phyloP scores from a whole-genome alignment of 2,797 vertebrate genomes.

The Toxotes lorentzi region DNA sequence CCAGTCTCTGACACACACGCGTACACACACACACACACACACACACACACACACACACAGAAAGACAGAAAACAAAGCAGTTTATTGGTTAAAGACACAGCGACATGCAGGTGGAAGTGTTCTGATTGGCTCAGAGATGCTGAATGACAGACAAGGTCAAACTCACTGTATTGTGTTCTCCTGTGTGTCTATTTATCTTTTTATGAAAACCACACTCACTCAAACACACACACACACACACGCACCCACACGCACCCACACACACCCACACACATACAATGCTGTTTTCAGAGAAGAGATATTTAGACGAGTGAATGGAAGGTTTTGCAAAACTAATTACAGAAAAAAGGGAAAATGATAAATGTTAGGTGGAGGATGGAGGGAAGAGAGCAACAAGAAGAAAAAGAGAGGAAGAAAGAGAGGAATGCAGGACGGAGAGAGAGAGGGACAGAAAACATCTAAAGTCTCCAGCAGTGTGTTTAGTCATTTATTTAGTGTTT shows the following conservation, averaged over 20 bases:
- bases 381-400: background rate
- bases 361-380: background rate
- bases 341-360: background rate
- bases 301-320: background rate
- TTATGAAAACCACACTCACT: background rate
- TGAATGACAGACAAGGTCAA: slow-evolving; percentile 59
- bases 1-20: background rate
- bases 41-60: slow-evolving; percentile 21
- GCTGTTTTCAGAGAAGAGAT: background rate
- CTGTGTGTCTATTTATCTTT: background rate
- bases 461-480: slow-evolving; percentile 33
- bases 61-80: background rate
- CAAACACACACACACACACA: background rate
- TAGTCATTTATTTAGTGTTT: slow-evolving; percentile 59
- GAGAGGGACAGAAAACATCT: background rate
- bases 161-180: background rate
- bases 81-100: slow-evolving; percentile 28
- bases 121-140: slow-evolving; percentile 38
- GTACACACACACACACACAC: slow-evolving; percentile 11
- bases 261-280: background rate
- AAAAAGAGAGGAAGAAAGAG: background rate
- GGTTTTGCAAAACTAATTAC: background rate
- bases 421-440: background rate
- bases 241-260: background rate
- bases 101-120: slow-evolving; percentile 14